Evolutionary conservation across 2,113 vertebrate species (phyloP).

Genomic region (Ochotona princeps): DNA sequence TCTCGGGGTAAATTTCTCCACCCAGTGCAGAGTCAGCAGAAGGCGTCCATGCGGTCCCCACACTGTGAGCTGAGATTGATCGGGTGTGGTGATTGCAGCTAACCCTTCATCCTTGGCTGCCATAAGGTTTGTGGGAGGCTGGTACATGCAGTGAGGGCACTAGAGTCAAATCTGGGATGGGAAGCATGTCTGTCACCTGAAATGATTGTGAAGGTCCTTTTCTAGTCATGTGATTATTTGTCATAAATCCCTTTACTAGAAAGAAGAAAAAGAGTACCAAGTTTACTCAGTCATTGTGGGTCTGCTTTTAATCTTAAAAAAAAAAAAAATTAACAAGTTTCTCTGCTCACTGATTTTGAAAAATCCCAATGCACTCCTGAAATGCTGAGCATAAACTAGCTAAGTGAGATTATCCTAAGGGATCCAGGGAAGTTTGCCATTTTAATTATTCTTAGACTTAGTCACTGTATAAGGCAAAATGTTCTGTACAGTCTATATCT

Average conservation of each 20-base stretch:
- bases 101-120: background rate
- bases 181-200: background rate
- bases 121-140: background rate
- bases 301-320: slow-evolving; percentile 40
- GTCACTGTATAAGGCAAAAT: slow-evolving; percentile 15
- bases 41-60: background rate
- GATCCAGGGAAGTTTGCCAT: background rate
- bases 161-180: background rate
- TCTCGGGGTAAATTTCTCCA: background rate
- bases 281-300: background rate
- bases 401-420: slow-evolving; percentile 24
- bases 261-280: slow-evolving; percentile 33
- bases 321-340: slow-evolving; percentile 37
- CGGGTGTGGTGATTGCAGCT: background rate
- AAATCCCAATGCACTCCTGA: background rate
- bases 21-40: background rate
- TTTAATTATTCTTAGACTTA: slow-evolving; percentile 37
- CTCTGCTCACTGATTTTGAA: slow-evolving; percentile 42
- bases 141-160: background rate
- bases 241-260: background rate
- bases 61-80: background rate
- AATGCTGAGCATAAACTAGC: background rate
- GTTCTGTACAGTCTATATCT: background rate
- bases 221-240: background rate
- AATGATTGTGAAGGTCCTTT: background rate